Percentiles rank a stretch among this genome's conserved stretches.
phyloP scores from a whole-genome alignment of 2,888 invertebrate genomes.

The Thera britannica region DNA sequence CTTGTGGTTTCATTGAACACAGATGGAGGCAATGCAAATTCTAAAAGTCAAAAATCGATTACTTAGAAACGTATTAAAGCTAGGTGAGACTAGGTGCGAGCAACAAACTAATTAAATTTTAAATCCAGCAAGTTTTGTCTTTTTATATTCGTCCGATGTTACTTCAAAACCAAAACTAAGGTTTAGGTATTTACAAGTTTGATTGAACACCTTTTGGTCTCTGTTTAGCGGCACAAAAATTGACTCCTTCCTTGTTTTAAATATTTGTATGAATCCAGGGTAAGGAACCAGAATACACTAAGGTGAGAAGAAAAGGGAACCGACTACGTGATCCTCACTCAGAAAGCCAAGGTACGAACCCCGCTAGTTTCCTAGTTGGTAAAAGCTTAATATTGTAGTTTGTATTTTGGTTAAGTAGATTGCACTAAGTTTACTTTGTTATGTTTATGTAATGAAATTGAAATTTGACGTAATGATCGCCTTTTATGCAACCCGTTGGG shows the following conservation, averaged over 20 bases:
- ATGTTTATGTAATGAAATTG: conserved; percentile 76
- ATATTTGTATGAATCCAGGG: conserved; percentile 71
- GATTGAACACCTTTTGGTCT: conserved; percentile 6
- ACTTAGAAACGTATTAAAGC: no score
- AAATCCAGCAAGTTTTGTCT: no score
- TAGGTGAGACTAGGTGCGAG: no score
- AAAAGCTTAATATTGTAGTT: conserved; percentile 77
- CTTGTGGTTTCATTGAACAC: no score
- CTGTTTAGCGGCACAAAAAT: neutral
- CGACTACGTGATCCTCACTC: conserved; percentile 92
- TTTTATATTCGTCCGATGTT: neutral
- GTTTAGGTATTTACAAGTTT: conserved; percentile 1
- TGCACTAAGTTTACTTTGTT: conserved; percentile 79
- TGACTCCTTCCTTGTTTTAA: neutral
- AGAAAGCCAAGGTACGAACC: conserved; percentile 90
- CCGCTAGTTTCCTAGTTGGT: conserved; percentile 7
- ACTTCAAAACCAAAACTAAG: neutral
- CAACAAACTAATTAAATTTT: no score
- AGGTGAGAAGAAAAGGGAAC: conserved; percentile 92
- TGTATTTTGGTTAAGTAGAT: conserved; percentile 79
- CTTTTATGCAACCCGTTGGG: conserved; percentile 84
- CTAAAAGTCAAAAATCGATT: no score
- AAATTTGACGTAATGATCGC: conserved; percentile 81
- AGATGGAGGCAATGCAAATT: no score
- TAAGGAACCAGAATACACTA: conserved; percentile 93